Evolutionary conservation across 1,140 invertebrate species (phyloP).

Genomic region (Bombus ignitus): DNA sequence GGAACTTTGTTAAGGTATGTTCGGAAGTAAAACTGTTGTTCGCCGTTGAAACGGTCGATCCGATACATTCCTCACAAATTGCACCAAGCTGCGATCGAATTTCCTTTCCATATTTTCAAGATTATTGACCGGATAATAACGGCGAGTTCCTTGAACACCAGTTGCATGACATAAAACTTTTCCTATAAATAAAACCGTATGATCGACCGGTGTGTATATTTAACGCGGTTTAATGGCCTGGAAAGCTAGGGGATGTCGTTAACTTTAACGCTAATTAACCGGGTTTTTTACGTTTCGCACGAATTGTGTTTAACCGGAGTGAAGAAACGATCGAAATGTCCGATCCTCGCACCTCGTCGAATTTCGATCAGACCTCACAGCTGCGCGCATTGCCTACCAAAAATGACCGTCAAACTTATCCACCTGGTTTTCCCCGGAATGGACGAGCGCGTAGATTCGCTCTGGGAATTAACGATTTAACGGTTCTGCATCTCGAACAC

Average conservation of each 20-base stretch:
- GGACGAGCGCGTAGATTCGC: not conserved
- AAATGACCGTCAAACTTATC: not conserved
- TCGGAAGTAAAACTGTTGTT: not conserved
- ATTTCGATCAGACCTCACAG: not conserved
- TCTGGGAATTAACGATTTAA: constrained; percentile 9
- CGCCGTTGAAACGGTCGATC: not conserved
- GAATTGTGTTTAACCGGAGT: not conserved
- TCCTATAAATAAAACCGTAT: constrained; percentile 34
- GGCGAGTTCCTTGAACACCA: constrained; percentile 35
- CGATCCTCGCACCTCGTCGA: not conserved
- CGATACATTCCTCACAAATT: too few species aligned
- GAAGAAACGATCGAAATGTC: not conserved
- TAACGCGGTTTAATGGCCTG: constrained; percentile 36
- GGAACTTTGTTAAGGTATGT: not conserved
- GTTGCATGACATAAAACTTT: constrained; percentile 32
- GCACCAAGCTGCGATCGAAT: not conserved
- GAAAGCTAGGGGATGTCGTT: constrained; percentile 22
- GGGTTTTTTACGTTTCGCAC: not conserved
- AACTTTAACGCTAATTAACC: constrained; percentile 19
- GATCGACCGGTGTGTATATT: constrained; percentile 45
- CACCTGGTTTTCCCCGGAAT: not conserved
- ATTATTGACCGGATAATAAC: constrained; percentile 32
- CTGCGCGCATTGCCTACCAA: too few species aligned
- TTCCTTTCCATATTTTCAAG: not conserved
- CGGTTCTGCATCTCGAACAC: not conserved